These are phyloP conservation scores for Homarus americanus DNA, from an alignment of 1,140 invertebrate genomes.

Conservation along the genomic window DNA sequence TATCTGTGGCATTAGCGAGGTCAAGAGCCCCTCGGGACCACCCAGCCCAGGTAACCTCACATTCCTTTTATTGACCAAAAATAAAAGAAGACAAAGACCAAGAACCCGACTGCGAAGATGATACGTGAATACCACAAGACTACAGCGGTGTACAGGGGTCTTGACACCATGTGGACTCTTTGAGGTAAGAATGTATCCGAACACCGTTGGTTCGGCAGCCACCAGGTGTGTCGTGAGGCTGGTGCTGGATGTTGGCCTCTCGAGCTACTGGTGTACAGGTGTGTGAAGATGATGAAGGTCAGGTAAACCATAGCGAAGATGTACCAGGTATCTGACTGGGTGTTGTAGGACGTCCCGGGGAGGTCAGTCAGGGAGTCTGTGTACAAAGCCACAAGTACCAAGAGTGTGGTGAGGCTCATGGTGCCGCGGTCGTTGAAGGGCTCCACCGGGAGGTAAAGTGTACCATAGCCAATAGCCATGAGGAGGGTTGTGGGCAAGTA, in stretches of 20 bases:
- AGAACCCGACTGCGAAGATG: background rate
- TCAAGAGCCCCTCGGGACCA: too few species aligned
- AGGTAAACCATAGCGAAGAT: slow-evolving; percentile 50
- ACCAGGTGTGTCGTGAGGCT: too few species aligned
- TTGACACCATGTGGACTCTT: background rate
- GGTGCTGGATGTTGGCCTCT: background rate
- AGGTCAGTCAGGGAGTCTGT: slow-evolving; percentile 24
- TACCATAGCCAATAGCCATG: slow-evolving; percentile 48
- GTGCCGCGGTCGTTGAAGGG: slow-evolving; percentile 49
- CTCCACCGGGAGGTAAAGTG: slow-evolving; percentile 40
- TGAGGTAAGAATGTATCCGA: background rate
- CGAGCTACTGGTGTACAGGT: slow-evolving; percentile 20
- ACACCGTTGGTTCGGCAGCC: too few species aligned
- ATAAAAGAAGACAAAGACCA: slow-evolving; percentile 17
- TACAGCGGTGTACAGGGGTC: background rate
- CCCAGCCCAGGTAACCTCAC: too few species aligned
- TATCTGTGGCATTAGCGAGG: too few species aligned
- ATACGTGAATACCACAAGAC: background rate
- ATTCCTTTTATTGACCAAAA: background rate
- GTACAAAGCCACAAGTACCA: slow-evolving; percentile 52
- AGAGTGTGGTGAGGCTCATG: slow-evolving; percentile 41
- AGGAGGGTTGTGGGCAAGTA: slow-evolving; percentile 38
- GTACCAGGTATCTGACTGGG: slow-evolving; percentile 37
- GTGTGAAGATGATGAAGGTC: slow-evolving; percentile 32
- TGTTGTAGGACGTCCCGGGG: slow-evolving; percentile 36